Evolutionary conservation across 1,140 invertebrate species (phyloP), one percentile per base, ranked within the genome.

Genomic region (Rhagoletis pomonella): DNA sequence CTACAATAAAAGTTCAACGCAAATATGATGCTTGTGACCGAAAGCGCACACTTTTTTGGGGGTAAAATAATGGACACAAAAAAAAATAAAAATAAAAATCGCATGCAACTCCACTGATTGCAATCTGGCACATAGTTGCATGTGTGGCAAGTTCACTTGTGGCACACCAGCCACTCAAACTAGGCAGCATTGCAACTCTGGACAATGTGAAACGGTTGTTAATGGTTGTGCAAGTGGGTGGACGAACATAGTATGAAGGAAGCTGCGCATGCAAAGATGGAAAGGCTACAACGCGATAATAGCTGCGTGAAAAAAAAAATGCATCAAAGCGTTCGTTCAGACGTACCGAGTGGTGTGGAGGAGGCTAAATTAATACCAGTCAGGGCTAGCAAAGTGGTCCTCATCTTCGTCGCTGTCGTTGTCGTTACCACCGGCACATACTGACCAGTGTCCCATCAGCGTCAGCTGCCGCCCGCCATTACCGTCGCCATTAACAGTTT

Each of bases 81-180:
- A 14, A 12, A n/a, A 73, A 73, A 3, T 44, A 47, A 62, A 47
- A n/a, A 73, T 44, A 47, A 73, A n/a, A 12, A 62, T 62, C 42
- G 10, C 39, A 19, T 67, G 19, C 65, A 67, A 67, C 9, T 4
- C 9, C 14, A 29, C 14, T 73, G 67, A 73, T 73, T 73, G 67
- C 67, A 73, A 44, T 17, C 14, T 47, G 39, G 67, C 12, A 73
- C 67, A 47, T 42, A 42, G 12, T 10, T 47, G 67, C 67, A 73
- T 73, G 39, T 67, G 29, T 73, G 42, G 67, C 67, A 73, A 73
- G 67, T 73, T 73, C 67, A 73, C 67, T 73, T 73, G 67, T 12
- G 67, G 67, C 67, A 73, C 39, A 73, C 67, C 67, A 73, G 67
- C 67, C 67, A 73, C 67, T 73, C 67, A 73, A 73, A 73, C 14